phyloP scores from a whole-genome alignment of 2,113 vertebrate genomes.

The Sterrhoptilus dennistouni region DNA sequence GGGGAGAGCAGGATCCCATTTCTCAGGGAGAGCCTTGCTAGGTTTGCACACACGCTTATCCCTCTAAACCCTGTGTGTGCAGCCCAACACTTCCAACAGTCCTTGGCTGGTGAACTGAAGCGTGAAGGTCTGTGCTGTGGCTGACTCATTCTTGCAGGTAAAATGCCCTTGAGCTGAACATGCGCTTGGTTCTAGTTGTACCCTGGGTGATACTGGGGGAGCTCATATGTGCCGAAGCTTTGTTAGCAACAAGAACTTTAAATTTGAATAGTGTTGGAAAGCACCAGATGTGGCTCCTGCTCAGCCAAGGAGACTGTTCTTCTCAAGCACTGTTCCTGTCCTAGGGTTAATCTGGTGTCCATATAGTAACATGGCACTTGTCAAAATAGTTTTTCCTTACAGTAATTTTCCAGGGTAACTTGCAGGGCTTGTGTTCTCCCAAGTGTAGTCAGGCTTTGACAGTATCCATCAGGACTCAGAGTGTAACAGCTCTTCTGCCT shows the following conservation, averaged over 20 bases:
- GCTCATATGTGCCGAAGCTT: background rate
- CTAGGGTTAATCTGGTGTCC: background rate
- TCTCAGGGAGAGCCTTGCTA: background rate
- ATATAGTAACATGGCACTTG: background rate
- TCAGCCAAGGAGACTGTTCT: background rate
- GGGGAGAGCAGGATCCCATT: background rate
- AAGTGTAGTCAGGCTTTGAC: background rate
- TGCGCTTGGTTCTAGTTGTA: background rate
- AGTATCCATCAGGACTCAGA: background rate
- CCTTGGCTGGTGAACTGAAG: background rate
- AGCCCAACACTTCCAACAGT: accelerated
- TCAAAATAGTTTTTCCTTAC: background rate
- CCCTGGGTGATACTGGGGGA: background rate
- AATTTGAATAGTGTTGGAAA: background rate
- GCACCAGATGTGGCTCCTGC: accelerated
- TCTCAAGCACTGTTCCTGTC: background rate
- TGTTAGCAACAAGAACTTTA: background rate
- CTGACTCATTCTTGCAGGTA: background rate
- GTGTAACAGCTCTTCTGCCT: background rate
- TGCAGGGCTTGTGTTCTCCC: background rate
- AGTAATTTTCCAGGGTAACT: background rate
- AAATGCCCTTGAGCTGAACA: background rate
- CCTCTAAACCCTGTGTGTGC: background rate
- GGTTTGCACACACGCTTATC: accelerated
- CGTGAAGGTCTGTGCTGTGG: background rate